Evolutionary conservation across 1,140 invertebrate genomes (phyloP), one percentile per base, ranked within the genome.

Genomic region (Trichonephila clavata): DNA sequence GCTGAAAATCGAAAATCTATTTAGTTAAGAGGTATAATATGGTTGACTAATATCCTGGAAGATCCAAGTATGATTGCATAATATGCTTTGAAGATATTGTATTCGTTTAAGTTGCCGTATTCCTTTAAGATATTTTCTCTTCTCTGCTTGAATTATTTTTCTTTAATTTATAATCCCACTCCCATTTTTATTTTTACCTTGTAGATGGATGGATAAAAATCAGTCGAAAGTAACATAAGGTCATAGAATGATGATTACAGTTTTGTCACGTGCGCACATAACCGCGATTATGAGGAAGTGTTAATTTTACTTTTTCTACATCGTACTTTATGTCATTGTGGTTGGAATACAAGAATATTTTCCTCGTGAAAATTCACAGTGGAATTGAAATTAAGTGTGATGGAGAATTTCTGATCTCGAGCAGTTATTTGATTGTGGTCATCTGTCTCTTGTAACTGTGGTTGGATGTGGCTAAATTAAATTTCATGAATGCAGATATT

Each of bases 181-280:
- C 21, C 14, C 21, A 18, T 18, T 39, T 39, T 39, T 39, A 18
- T 18, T 39, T 39, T 39, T 39, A 39, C 21, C 6, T 77, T 77
- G 71, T 32, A 16, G 50, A 77, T 32, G 27, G 71, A 77, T 18
- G 27, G 27, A 77, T 77, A 16, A 32, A 39, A 77, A 77, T 6
- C 71, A 16, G 5, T 27, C 18, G 27, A 32, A 77, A 77, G 32
- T 77, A 77, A 32, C 32, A 39, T 77, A 2, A 32, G 71, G 71
- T 77, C 71, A 20, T 77, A 39, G 32, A 39, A 77, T 32, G 24
- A 39, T 6, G 71, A 77, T 32, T 18, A 32, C 18, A 77, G 32
- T 77, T 77, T 32, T 6, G 71, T 77, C 71, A 77, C 71, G 71
- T 77, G 71, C 71, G 27, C 32, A 77, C 32, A 77, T 14, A 39